Evolutionary conservation across 30 jellyfish, hydroid and myxozoan genomes (phyloP), one percentile per base, ranked within the genome.

Genomic region (Turritopsis dohrnii): DNA sequence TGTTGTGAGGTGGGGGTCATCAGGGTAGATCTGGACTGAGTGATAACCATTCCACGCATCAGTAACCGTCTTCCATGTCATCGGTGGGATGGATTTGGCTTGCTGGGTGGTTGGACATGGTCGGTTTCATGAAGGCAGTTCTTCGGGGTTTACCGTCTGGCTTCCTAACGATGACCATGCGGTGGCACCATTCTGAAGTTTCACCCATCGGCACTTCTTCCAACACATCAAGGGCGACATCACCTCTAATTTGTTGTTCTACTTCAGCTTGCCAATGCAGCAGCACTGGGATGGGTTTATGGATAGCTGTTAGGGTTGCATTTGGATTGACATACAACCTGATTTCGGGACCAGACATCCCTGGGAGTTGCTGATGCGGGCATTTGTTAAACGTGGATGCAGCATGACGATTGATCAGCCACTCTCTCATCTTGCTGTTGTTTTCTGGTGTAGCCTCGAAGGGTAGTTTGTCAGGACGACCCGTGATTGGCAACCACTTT

Each of bases 71-170:
- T 41, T 41, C 60, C 13, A 41, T 41, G 60, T 41, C 9, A 7
- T 5, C 18, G 83, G 83, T 22, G 83, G 83, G 83, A 74, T 71
- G 18, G 52, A 7, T 18, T 29, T 23, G 4, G 52, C 83, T 21
- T 74, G 83, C 7, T 74, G 83, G 83, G 83, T 7, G 83, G 52
- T 17, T 22, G 7, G 16, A 52, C 52, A 52, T 74, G 83, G 54
- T 74, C 71, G 23, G 83, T 74, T 22, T 74, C 83, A 5, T 71
- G 13, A 52, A 21, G 83, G 8, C 60, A 23, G 7, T 29, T 52
- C 83, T 4, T 23, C 83, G 83, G 4, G 83, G 83, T 7, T 5
- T 21, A 21, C 83, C 83, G 18, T 74, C 83, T 7, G 29, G 8
- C 18, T 74, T 74, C 13, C 60, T 71, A 1, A 71, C 71, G 71